These are phyloP conservation scores for Chelonus insularis DNA, from an alignment of 1,140 invertebrate genomes.

Conservation along the genomic window DNA sequence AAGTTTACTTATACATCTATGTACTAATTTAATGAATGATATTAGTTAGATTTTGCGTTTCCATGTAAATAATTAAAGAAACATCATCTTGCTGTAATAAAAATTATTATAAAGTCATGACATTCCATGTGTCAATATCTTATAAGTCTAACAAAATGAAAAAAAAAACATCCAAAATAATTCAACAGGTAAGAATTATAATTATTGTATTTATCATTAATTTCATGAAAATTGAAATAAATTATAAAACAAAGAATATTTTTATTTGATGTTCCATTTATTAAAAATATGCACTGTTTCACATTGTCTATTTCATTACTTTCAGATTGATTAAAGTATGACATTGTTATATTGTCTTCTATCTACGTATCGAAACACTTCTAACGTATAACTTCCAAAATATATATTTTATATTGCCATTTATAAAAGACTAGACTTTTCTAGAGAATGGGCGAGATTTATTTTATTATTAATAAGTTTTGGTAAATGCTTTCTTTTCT, in stretches of 20 bases:
- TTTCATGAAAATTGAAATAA: not conserved
- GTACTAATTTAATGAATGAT: slow-evolving; percentile 32
- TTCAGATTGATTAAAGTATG: slow-evolving; percentile 47
- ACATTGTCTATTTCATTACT: slow-evolving; percentile 54
- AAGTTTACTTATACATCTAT: slow-evolving; percentile 34
- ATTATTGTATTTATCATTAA: not conserved
- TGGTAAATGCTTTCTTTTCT: not conserved
- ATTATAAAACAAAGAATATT: not conserved
- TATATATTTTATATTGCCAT: slow-evolving; percentile 46
- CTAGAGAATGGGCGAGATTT: slow-evolving; percentile 30
- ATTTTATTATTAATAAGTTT: slow-evolving; percentile 1
- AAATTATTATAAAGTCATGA: slow-evolving; percentile 24
- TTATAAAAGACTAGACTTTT: slow-evolving; percentile 49
- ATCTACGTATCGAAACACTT: slow-evolving; percentile 46
- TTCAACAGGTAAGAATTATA: too few relatives aligned
- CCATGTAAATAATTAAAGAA: slow-evolving; percentile 32
- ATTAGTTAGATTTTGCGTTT: slow-evolving; percentile 27
- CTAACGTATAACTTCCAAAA: slow-evolving; percentile 50
- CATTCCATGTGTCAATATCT: too few relatives aligned
- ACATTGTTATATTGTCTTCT: slow-evolving; percentile 46
- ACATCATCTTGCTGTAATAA: slow-evolving; percentile 32
- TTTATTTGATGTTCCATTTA: slow-evolving; percentile 56
- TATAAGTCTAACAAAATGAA: too few relatives aligned
- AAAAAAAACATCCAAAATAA: too few relatives aligned
- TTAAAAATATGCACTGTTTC: slow-evolving; percentile 60